Conservation (phyloP, 2,797 vertebrate species). For the Pipistrellus kuhlii region DNA sequence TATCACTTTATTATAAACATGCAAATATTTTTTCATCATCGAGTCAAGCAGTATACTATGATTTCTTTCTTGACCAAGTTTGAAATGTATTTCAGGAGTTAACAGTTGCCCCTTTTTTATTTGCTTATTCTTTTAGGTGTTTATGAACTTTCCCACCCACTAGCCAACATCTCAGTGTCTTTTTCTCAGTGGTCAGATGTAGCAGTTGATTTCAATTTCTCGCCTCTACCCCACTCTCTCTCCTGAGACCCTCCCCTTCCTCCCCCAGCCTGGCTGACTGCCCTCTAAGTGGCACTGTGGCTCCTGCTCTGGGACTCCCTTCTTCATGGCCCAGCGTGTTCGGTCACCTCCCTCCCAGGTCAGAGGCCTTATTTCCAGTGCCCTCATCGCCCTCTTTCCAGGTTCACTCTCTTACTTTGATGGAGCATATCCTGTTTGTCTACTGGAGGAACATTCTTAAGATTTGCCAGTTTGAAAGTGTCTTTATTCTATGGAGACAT, state of each 20-base stretch:
- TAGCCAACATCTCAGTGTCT: background rate
- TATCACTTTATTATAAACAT: background rate
- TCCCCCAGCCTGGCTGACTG: background rate
- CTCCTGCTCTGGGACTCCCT: background rate
- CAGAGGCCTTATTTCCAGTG: background rate
- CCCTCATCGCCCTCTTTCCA: background rate
- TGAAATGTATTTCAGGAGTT: conserved; percentile 13
- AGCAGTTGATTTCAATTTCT: background rate
- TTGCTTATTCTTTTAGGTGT: background rate
- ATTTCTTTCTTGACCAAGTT: conserved; percentile 28
- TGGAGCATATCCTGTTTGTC: background rate
- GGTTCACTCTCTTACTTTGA: background rate
- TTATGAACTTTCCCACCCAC: background rate
- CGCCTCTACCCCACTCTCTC: background rate
- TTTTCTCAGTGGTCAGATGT: background rate
- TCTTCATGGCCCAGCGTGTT: fast-evolving
- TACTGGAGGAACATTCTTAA: background rate
- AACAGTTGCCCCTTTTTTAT: background rate
- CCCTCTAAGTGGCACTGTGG: fast-evolving
- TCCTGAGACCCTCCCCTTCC: background rate
- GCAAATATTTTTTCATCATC: background rate
- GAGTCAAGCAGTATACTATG: background rate
- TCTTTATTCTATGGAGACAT: background rate
- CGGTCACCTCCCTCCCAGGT: fast-evolving
- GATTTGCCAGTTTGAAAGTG: background rate